Conservation (phyloP, 2,113 vertebrate genomes). For the Peromyscus maniculatus region DNA sequence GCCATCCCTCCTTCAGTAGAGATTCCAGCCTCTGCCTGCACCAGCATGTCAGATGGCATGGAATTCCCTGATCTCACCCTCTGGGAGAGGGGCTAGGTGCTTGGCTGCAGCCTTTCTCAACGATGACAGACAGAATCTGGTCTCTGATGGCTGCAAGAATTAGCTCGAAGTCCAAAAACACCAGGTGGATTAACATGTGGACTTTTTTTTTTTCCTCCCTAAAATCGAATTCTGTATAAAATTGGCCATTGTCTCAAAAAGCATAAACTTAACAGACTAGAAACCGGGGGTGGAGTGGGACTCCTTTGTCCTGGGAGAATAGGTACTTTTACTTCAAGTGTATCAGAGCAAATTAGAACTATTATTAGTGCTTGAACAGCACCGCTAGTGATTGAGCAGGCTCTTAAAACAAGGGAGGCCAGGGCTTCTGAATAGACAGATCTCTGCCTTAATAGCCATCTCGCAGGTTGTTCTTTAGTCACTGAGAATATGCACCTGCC, state of each 20-base stretch:
- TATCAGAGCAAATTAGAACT: slow-evolving; percentile 76
- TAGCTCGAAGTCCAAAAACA: slow-evolving; percentile 55
- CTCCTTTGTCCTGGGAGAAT: slow-evolving; percentile 78
- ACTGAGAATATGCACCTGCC: slow-evolving; percentile 79
- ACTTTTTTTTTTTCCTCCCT: neutral
- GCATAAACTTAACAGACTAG: slow-evolving; percentile 59
- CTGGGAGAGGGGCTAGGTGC: neutral
- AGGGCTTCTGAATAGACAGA: slow-evolving; percentile 73
- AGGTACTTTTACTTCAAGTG: slow-evolving; percentile 79
- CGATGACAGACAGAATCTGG: slow-evolving; percentile 32
- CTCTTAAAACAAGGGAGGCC: slow-evolving; percentile 74
- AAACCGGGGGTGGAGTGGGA: slow-evolving; percentile 18
- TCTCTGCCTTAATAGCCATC: slow-evolving; percentile 79
- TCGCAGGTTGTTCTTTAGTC: slow-evolving; percentile 80
- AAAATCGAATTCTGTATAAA: slow-evolving; percentile 69
- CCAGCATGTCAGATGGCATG: neutral
- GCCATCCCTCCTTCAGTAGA: neutral
- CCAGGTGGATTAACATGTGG: slow-evolving; percentile 53
- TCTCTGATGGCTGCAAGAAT: slow-evolving; percentile 57
- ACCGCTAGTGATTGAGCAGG: slow-evolving; percentile 66
- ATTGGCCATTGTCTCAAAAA: slow-evolving; percentile 60
- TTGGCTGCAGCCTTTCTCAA: neutral
- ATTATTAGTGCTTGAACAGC: slow-evolving; percentile 72
- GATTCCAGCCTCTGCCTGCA: neutral
- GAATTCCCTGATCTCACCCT: neutral